A percentile compares a stretch with the other conserved stretches of the same genome.
Evolutionary conservation across 2,113 vertebrate species (phyloP).

Genomic region (Eulemur macaco): DNA sequence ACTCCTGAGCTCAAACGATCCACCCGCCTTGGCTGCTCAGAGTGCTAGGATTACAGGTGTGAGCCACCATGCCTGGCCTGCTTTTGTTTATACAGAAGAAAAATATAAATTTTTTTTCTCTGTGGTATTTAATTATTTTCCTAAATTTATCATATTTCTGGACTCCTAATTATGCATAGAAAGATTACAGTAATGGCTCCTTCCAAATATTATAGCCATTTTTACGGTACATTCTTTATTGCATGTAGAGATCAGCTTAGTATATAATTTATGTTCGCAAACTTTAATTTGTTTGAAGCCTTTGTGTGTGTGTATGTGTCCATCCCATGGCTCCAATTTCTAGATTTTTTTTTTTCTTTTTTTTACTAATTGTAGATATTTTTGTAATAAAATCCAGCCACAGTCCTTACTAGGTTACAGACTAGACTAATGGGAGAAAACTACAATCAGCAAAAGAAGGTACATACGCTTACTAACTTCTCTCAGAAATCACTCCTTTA

Average conservation of each 20-base stretch:
- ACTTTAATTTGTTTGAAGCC: background rate
- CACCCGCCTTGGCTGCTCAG: too few species aligned
- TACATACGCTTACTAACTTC: background rate
- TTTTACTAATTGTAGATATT: background rate
- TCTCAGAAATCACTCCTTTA: background rate
- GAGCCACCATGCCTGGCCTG: background rate
- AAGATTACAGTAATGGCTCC: background rate
- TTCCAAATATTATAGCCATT: background rate
- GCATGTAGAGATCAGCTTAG: background rate
- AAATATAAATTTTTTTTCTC: background rate
- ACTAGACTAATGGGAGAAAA: background rate
- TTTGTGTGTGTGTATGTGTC: background rate
- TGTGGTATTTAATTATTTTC: background rate
- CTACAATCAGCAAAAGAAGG: background rate
- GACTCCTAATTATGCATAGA: background rate
- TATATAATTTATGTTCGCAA: background rate
- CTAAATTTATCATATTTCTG: conserved; percentile 25
- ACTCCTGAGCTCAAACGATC: too few species aligned
- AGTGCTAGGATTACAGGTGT: too few species aligned
- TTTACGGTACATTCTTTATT: background rate
- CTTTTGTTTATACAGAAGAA: background rate
- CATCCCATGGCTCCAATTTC: background rate
- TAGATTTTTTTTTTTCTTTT: background rate
- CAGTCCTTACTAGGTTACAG: background rate
- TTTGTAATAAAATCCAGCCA: conserved; percentile 10